Percentiles rank a stretch among this genome's conserved stretches.
Evolutionary conservation across 92 coral and sea anemone species (phyloP).

Genomic region (Umimayanthus kanabou): DNA sequence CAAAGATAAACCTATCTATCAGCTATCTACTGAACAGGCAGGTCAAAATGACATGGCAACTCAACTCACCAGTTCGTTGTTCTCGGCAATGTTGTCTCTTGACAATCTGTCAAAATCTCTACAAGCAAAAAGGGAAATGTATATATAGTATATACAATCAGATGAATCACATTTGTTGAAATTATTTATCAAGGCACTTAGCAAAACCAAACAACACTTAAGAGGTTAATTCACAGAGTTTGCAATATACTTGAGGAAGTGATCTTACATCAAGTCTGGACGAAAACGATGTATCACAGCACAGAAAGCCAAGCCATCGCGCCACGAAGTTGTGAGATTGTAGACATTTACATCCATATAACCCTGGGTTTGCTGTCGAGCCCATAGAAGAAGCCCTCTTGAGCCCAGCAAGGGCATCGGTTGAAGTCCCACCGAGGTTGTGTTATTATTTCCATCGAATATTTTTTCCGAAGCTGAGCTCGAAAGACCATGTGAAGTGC

Average conservation of each 20-base stretch:
- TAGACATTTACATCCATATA: conserved; percentile 75
- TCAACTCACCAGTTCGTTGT: conserved; percentile 79
- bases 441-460: conserved; percentile 33
- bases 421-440: background rate
- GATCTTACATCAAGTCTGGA: conserved; percentile 82
- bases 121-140: conserved; percentile 34
- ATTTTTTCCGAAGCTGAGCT: conserved; percentile 19
- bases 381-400: conserved; percentile 80
- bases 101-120: conserved; percentile 90
- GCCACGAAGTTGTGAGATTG: conserved; percentile 86
- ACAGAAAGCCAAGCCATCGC: conserved; percentile 89
- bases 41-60: background rate
- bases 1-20: background rate
- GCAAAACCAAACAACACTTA: conserved; percentile 42
- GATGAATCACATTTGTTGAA: conserved; percentile 27
- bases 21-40: background rate
- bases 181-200: conserved; percentile 32
- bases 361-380: conserved; percentile 84
- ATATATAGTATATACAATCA: background rate
- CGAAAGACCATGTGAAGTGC: conserved; percentile 38
- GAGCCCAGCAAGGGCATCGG: conserved; percentile 62
- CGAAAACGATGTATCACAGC: conserved; percentile 85
- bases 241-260: conserved; percentile 9
- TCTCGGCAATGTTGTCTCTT: conserved; percentile 76
- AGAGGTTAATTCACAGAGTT: conserved; percentile 17